Percentiles rank a stretch among this genome's conserved stretches.
These are phyloP conservation scores for Connochaetes taurinus DNA, from an alignment of 2,113 vertebrate genomes.

Conservation along the genomic window DNA sequence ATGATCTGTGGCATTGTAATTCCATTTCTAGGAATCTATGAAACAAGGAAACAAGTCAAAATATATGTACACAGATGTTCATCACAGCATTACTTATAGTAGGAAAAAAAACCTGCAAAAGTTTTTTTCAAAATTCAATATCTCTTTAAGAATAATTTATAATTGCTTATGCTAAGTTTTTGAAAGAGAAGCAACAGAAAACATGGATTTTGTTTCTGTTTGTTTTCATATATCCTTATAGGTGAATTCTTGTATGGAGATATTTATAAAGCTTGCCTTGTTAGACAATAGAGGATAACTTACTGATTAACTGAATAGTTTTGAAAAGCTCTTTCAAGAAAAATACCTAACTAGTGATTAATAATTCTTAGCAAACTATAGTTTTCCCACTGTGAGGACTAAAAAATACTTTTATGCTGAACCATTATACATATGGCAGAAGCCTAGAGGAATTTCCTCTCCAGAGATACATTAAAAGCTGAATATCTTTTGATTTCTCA, in stretches of 20 bases:
- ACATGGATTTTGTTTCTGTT: not conserved
- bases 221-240: not conserved
- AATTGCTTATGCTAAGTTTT: not conserved
- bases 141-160: not conserved
- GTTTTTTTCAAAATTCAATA: not conserved
- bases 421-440: not conserved
- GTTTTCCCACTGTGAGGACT: not conserved
- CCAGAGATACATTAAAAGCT: not conserved
- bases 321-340: not conserved
- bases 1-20: not conserved
- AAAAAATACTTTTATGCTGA: constrained; percentile 1
- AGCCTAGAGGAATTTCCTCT: not conserved
- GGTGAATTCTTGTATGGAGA: not conserved
- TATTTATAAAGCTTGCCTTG: not conserved
- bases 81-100: not conserved
- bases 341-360: not conserved
- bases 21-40: not conserved
- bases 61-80: not conserved
- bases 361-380: not conserved
- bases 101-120: not conserved
- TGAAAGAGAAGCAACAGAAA: not conserved
- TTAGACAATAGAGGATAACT: not conserved
- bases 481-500: constrained; percentile 25
- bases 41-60: not conserved
- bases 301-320: not conserved